Evolutionary conservation across 37 sponge, comb jelly and placozoan genomes (phyloP).

Genomic region (Spongia lamella): DNA sequence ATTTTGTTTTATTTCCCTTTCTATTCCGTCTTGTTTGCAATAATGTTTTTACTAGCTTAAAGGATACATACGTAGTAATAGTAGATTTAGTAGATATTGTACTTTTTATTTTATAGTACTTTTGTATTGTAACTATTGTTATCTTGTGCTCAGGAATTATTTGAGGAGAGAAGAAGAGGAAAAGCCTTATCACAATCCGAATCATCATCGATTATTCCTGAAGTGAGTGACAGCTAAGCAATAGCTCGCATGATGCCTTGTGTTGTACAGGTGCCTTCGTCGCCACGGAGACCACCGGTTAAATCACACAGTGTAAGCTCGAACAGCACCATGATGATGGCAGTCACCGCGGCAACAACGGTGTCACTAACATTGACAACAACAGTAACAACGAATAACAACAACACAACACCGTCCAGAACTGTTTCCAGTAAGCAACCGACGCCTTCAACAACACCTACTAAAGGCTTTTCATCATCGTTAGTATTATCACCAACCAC

Average conservation of each 20-base stretch:
- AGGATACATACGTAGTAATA: too few relatives aligned
- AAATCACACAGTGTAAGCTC: not conserved
- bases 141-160: conserved; percentile 45
- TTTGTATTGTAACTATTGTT: too few relatives aligned
- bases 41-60: too few relatives aligned
- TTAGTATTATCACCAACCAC: not conserved
- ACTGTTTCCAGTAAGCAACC: not conserved
- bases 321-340: not conserved
- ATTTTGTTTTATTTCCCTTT: too few relatives aligned
- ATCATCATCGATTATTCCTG: not conserved
- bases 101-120: too few relatives aligned
- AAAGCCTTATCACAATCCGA: conserved; percentile 29
- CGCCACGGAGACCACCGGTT: not conserved
- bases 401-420: not conserved
- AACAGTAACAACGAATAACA: not conserved
- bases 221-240: not conserved
- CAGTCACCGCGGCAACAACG: not conserved
- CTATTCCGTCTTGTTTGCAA: too few relatives aligned
- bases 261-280: not conserved
- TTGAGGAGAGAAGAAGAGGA: conserved; percentile 80
- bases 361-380: not conserved
- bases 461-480: not conserved
- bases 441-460: not conserved
- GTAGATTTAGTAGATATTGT: too few relatives aligned
- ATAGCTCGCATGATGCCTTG: not conserved